Base-by-base conservation (phyloP, 2,113 vertebrate species). In the Sinocyclocheilus anshuiensis region DNA sequence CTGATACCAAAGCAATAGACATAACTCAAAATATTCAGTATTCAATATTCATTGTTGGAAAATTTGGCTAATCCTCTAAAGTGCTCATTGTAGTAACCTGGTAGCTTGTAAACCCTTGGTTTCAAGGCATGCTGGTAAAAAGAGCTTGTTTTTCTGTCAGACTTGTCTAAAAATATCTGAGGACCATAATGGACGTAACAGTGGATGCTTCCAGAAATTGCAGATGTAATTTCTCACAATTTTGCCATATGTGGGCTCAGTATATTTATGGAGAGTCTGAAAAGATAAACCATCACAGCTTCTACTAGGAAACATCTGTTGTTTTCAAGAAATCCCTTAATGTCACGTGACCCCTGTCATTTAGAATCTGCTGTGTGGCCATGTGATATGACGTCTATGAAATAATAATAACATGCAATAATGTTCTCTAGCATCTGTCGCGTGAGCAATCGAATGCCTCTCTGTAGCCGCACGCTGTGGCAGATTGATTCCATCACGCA, bases 401-500 rank as follows among this genome's bases (percentile, higher is more conserved):
- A 71, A 74, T 71, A 83, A 83, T 57, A 83, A 74, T 77, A 76
- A n/a, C 3, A 4, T 15, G 29, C 42, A 57, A 55, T 71, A 55
- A 74, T 83, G 26, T 33, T 48, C 63, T 53, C 24, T 29, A 33
- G 65, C 29, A 74, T 82, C 80, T 57, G 81, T 20, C 29, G 33
- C 6, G n/a, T 36, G 81, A 83, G 48, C 48, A 57, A 57, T 57
- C 48, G 20, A 71, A 74, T 11, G 42, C 61, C 42, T 69, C 81
- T 33, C 65, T 82, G n/a, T 50, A 42, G 59, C 7, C 9, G 5
- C 11, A 48, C n/a, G 6, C 20, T 20, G 39, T 82, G 39, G 22
- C 79, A 87, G 94, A 96, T 95, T 94, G 95, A 96, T 94, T 88
- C 8, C 71, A 59, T 90, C 86, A 93, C 88, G 88, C 89, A 81